Evolutionary conservation across 2,888 invertebrate species (phyloP).

Genomic region (Chrysolina haemoptera): DNA sequence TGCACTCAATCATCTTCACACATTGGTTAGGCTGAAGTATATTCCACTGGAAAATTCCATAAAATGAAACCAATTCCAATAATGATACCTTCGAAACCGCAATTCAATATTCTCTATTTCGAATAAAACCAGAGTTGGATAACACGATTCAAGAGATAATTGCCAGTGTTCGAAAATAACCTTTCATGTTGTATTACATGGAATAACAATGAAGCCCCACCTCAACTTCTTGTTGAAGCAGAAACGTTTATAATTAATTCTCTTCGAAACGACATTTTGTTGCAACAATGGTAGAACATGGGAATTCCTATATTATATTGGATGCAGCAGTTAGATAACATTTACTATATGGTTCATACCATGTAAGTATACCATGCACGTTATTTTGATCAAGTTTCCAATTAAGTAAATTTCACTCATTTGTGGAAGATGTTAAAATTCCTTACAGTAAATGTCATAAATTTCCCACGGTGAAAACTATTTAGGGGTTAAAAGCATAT

Average conservation of each 20-base stretch:
- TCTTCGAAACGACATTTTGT: slow-evolving; percentile 10
- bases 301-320: neutral
- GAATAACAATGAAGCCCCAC: slow-evolving; percentile 15
- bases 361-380: too few relatives aligned
- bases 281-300: slow-evolving; percentile 9
- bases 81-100: neutral
- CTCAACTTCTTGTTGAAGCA: slow-evolving; percentile 20
- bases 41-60: neutral
- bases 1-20: neutral
- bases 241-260: slow-evolving; percentile 12
- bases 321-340: neutral
- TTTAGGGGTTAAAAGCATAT: too few relatives aligned
- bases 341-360: too few relatives aligned
- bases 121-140: neutral
- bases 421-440: too few relatives aligned
- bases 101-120: slow-evolving; percentile 15
- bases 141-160: slow-evolving; percentile 2
- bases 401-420: too few relatives aligned
- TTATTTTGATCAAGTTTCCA: too few relatives aligned
- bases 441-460: too few relatives aligned
- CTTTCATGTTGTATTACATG: slow-evolving; percentile 16
- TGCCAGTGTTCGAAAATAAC: slow-evolving; percentile 13
- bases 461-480: too few relatives aligned
- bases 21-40: neutral
- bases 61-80: slow-evolving; percentile 7